Conservation (phyloP, 2,797 vertebrate species). For the Odontamblyopus lacepedii region DNA sequence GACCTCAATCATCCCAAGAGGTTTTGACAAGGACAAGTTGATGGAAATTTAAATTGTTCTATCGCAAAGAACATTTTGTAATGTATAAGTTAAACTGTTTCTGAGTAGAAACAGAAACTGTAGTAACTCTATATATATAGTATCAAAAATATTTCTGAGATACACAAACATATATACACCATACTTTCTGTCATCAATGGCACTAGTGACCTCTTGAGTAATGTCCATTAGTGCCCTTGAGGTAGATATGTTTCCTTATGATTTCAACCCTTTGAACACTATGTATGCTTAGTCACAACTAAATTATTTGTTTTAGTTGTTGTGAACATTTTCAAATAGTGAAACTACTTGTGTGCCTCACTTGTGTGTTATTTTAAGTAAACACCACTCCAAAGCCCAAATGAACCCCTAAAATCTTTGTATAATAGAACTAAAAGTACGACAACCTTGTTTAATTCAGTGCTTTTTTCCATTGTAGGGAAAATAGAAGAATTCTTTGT, state of each 20-base stretch:
- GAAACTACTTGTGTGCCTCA: background rate
- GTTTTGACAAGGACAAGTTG: background rate
- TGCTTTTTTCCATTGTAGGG: background rate
- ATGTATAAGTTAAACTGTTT: no score
- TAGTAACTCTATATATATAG: no score
- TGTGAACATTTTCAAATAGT: background rate
- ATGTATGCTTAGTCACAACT: background rate
- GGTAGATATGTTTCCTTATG: background rate
- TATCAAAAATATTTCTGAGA: no score
- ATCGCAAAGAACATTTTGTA: background rate
- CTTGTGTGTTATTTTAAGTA: background rate
- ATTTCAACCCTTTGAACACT: background rate
- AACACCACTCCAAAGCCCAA: background rate
- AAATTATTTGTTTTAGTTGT: background rate
- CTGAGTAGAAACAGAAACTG: no score
- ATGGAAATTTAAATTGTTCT: background rate
- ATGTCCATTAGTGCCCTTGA: no score
- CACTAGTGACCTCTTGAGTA: no score
- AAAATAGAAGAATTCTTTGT: constrained; percentile 9
- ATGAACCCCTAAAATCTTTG: background rate
- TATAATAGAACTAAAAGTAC: background rate
- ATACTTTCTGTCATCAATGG: no score
- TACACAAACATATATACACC: no score
- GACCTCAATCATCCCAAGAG: background rate
- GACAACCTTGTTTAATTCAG: background rate